Percentiles rank a stretch among this genome's conserved stretches.
These are phyloP conservation scores for Ammodytes marinus DNA, from an alignment of 2,113 vertebrate species.

Conservation along the genomic window DNA sequence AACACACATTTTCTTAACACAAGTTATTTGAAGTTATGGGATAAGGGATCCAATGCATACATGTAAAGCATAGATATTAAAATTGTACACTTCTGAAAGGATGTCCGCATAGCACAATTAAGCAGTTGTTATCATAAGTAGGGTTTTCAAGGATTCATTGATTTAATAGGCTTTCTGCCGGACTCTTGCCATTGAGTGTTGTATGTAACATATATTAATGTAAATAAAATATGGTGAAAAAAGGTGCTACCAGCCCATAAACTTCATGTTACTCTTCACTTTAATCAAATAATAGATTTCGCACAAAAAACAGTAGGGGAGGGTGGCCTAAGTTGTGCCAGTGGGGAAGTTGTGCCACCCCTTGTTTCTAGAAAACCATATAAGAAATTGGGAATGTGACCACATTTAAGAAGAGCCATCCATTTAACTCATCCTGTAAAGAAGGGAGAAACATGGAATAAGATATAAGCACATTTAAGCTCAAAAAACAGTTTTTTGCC, in stretches of 20 bases:
- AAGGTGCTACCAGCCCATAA: neutral
- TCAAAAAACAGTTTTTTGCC: no score
- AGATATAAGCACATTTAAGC: no score
- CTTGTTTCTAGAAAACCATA: no score
- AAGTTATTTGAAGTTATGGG: neutral
- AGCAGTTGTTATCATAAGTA: neutral
- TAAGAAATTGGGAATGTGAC: no score
- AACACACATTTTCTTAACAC: conserved; percentile 10
- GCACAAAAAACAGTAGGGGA: no score
- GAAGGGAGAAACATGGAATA: no score
- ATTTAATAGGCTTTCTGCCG: neutral
- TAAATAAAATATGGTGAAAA: conserved; percentile 1
- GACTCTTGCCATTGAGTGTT: neutral
- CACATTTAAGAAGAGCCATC: no score
- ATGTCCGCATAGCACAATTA: neutral
- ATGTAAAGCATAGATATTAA: conserved; percentile 1
- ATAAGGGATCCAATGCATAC: conserved; percentile 11
- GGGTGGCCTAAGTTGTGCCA: no score
- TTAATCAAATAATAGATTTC: no score
- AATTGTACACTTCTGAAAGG: neutral
- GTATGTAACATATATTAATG: neutral
- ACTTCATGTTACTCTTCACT: neutral
- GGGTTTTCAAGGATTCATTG: neutral
- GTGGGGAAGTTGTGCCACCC: no score
- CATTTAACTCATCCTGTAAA: no score